Evolutionary conservation across 2,797 vertebrate genomes (phyloP).

Genomic region (Ara ararauna): DNA sequence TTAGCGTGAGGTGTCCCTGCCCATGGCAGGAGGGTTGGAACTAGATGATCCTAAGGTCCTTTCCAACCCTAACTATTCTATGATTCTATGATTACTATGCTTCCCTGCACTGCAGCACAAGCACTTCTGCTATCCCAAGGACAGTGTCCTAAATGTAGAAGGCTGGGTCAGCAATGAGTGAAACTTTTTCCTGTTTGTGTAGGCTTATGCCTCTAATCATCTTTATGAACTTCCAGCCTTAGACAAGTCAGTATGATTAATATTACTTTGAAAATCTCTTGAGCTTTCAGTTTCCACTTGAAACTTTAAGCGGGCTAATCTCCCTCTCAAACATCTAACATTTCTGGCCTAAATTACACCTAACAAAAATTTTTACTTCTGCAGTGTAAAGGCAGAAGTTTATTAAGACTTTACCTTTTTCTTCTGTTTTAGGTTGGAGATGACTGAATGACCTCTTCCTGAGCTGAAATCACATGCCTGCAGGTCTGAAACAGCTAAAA

Average conservation of each 20-base stretch:
- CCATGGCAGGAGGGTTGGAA: no score
- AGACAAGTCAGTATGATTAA: neutral
- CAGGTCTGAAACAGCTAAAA: neutral
- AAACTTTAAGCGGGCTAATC: neutral
- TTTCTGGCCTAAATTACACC: neutral
- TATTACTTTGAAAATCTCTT: neutral
- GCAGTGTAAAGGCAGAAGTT: neutral
- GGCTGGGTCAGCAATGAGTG: fast-evolving
- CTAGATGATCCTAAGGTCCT: no score
- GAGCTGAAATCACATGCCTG: neutral
- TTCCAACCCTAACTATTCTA: no score
- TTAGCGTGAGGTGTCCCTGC: no score
- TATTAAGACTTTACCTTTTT: neutral
- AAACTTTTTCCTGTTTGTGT: neutral
- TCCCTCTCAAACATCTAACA: neutral
- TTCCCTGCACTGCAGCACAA: neutral
- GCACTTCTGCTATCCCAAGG: neutral
- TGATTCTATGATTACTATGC: neutral
- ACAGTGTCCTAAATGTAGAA: neutral
- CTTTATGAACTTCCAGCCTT: neutral
- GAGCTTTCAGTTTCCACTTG: neutral
- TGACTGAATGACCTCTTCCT: neutral
- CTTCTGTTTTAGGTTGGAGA: neutral
- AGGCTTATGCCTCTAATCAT: neutral
- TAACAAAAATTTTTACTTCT: neutral